Conservation (phyloP, 2,888 invertebrate species). For the Criorhina ranunculi region DNA sequence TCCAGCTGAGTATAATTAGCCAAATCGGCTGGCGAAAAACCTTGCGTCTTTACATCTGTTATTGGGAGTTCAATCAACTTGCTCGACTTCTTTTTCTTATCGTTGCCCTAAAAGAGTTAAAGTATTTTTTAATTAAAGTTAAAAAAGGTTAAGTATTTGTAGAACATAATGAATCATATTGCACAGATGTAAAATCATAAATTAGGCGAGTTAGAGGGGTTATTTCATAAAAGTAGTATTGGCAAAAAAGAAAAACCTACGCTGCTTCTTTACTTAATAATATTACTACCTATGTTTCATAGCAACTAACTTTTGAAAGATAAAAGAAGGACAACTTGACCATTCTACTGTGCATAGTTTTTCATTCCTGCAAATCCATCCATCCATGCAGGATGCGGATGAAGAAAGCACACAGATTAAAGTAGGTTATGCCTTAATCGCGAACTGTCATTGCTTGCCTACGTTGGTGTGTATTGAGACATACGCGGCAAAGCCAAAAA, state of each 20-base stretch:
- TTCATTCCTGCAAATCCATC: too few relatives aligned
- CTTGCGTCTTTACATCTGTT: constrained; percentile 88
- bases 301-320: too few relatives aligned
- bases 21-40: constrained; percentile 89
- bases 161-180: constrained; percentile 37
- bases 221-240: constrained; percentile 11
- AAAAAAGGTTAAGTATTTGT: neutral
- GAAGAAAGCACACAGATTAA: too few relatives aligned
- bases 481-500: too few relatives aligned
- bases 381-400: too few relatives aligned
- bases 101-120: constrained; percentile 82
- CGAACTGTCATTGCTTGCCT: too few relatives aligned
- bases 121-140: neutral
- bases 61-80: constrained; percentile 94
- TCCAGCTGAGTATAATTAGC: constrained; percentile 92
- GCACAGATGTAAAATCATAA: constrained; percentile 39
- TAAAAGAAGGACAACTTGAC: too few relatives aligned
- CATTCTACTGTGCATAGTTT: too few relatives aligned
- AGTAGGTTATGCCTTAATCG: too few relatives aligned
- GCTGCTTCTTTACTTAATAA: constrained; percentile 40
- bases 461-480: too few relatives aligned
- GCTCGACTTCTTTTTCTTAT: constrained; percentile 91
- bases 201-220: constrained; percentile 9
- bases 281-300: neutral
- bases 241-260: constrained; percentile 5